Conservation (phyloP, 2,888 invertebrate genomes). For the Sicus ferrugineus region DNA sequence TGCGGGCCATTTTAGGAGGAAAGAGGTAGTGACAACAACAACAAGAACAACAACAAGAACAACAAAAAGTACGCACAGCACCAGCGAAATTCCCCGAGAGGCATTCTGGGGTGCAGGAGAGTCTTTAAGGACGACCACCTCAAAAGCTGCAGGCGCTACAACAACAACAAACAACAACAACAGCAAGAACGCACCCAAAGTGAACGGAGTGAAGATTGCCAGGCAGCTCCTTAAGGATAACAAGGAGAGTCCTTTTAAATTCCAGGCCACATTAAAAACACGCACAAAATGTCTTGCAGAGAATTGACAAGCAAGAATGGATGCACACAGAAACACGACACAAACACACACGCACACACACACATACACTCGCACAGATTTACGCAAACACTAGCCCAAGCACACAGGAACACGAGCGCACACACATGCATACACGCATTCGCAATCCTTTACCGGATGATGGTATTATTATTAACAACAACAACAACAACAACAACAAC, state of each 20-base stretch:
- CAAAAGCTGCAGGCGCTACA: background rate
- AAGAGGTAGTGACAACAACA: constrained; percentile 3
- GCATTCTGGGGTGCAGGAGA: no score
- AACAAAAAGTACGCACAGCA: background rate
- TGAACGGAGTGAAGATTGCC: background rate
- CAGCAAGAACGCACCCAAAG: background rate
- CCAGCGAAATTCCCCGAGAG: background rate
- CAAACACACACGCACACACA: background rate
- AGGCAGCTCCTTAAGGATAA: no score
- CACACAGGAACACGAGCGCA: background rate
- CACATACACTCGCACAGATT: background rate
- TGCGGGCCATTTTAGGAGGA: constrained; percentile 2
- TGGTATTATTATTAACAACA: background rate
- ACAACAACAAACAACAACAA: background rate
- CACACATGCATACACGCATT: background rate
- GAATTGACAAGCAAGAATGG: background rate
- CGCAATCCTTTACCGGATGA: background rate
- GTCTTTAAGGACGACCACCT: no score
- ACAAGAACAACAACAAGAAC: background rate
- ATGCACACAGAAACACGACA: background rate
- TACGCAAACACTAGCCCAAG: background rate
- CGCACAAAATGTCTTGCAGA: background rate
- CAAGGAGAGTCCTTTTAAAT: no score
- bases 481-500: background rate
- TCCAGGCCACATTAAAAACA: no score